Evolutionary conservation across 2,797 vertebrate species (phyloP), one percentile per base, ranked within the genome.

Genomic region (Cossypha caffra): DNA sequence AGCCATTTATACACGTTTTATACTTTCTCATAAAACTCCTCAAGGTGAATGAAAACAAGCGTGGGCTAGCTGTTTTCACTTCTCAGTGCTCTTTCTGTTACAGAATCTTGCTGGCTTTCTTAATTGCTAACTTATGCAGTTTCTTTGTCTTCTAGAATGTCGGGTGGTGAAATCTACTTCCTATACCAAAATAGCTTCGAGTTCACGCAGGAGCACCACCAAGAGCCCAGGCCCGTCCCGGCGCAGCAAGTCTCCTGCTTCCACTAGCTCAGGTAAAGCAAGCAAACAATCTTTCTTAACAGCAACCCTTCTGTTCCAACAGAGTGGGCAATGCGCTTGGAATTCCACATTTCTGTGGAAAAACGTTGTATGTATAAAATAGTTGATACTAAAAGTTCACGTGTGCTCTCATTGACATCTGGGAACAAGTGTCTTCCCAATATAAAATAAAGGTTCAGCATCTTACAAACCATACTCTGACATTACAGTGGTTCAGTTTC

Each of bases 171-270:
- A 99, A 97, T 99, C 99, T 54, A 98, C 98, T 75, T 99, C 99
- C 13, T 99, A 99, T 90, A 99, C 99, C 91, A 99, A 99, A 78
- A 99, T 99, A 87, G 99, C 99, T 71, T 98, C 98, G 1, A 94
- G 98, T 43, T 98, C 98, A 35, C 98, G 99, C 86, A 98, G 98
- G 74, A 98, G 98, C 87, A 98, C 99, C 68, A 99, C 98, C 48
- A 99, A 98, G 98, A 97, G 98, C 86, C 98, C 98, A 2, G 99
- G 98, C n/a, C 98, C 98, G 13, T 99, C 99, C 26, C 98, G 98
- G 74, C 98, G 99, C 95, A 99, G 99, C 98, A 99, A 99, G 95
- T 99, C 99, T 51, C 99, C 99, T 4, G 99, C 99, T 68, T 99
- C 99, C 26, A 98, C 98, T 72, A 98, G 99, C 96, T 99, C 99